Base-by-base conservation (phyloP, 2,888 invertebrate species). In the Leucophenga maculata region DNA sequence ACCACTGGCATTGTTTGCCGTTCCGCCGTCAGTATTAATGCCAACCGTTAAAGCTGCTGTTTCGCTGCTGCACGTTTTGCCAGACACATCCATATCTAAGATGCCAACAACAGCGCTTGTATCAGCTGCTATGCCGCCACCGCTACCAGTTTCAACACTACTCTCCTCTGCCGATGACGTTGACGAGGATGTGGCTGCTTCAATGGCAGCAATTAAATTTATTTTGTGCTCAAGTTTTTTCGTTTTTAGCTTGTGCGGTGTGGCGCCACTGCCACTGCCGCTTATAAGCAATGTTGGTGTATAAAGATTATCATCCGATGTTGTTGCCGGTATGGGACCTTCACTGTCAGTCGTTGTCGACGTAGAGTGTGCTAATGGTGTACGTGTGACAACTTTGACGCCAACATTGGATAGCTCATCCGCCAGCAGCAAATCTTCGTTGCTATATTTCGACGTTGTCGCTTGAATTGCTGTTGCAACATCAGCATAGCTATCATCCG, bases 101-200 rank as follows among this genome's bases (percentile, higher is more conserved):
- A 60, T 69, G 55, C 68, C 70, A 20, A 71, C 54, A 66, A 48
- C 50, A 26, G 9, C 54, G 18, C 8, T 1, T 18, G 44, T 39
- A 65, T 11, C 22, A 55, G 20, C 48, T 57, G 64, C 57, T 8
- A 31, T 50, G 20, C 69, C 54, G 59, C 50, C 50, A 14, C 50
- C 39, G 9, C 73, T 70, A 14, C 70, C 76, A 6, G 75, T 70
- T 69, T 85, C 86, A 14, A 80, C 79, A 31, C 84, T 83, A 73
- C 86, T 86, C 71, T 86, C 86, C 75, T 86, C 87, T 3, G 87
- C 87, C n/a, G 86, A 86, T 1, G 86, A 85, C 1, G 86, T 85
- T 31, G 86, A 86, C 0, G 86, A 86, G 1, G 86, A 86, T 9
- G 85, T 86, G 59, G 86, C 87, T 68, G 86, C 86, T 75, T 86